Conservation (phyloP, 2,113 vertebrate genomes). For the Theropithecus gelada region DNA sequence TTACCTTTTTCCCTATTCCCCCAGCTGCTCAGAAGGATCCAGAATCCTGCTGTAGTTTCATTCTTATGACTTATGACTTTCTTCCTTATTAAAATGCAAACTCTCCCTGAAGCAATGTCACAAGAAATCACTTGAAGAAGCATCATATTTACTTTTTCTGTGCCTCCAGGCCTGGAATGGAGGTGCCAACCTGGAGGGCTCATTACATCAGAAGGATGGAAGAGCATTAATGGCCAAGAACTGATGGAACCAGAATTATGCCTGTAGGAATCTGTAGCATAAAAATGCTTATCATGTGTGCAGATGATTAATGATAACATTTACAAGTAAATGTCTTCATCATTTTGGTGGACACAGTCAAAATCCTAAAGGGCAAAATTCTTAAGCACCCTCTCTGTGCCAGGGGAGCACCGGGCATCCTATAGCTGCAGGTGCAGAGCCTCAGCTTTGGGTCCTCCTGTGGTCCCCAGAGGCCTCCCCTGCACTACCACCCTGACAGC, state of each 20-base stretch:
- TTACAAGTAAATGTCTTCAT: neutral
- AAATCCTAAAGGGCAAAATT: neutral
- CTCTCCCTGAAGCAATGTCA: neutral
- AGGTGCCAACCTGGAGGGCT: neutral
- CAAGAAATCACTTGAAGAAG: neutral
- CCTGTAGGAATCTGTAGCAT: neutral
- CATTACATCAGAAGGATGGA: neutral
- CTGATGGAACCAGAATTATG: neutral
- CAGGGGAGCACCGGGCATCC: neutral
- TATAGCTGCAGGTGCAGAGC: neutral
- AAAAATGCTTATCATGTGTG: neutral
- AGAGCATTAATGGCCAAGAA: neutral
- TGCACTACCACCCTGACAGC: neutral
- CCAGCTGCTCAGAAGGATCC: neutral
- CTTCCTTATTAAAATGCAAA: neutral
- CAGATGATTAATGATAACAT: neutral
- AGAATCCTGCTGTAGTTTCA: neutral
- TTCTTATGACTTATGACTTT: neutral
- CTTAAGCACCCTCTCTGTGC: neutral
- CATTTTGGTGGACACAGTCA: neutral
- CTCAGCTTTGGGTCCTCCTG: fast-evolving
- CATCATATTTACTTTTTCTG: neutral
- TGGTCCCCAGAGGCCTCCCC: neutral
- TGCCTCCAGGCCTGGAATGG: neutral
- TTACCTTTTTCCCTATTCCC: neutral